Evolutionary conservation across 2,888 invertebrate species (phyloP), one percentile per base, ranked within the genome.

Genomic region (Phrixothrix hirtus): DNA sequence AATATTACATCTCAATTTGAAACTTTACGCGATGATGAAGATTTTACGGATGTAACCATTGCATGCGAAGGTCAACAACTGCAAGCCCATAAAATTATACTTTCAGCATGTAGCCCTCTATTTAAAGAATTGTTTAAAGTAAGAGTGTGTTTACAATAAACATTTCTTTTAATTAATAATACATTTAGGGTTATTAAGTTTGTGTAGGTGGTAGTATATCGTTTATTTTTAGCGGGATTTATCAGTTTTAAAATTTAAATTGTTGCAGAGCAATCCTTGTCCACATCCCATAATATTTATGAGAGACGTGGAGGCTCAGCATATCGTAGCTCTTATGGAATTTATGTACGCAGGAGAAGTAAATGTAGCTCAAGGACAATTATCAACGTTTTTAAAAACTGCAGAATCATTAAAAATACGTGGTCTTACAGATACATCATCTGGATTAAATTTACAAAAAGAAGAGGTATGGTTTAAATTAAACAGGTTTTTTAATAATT

Each of bases 321-420:
- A 89, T 73, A 82, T 90, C 62, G 84, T 86, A 62, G 86, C 89
- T 45, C 80, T 90, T 55, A 81, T 90, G 71, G 88, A 89, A 76
- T 91, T 89, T 72, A 89, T 91, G 89, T 91, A 91, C 75, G 88
- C 87, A 61, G 90, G 90, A 43, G 89, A 89, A 78, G 90, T 90
- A 61, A 89, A 88, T 75, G 87, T 89, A 56, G 87, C 88, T 64
- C 88, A 89, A 78, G 85, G 86, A 56, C 87, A 89, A 69, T 79
- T 89, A 58, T 84, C 86, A 60, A 83, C 86, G 26, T 88, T 89
- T 75, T 78, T 89, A 62, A 83, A 86, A 65, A 89, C 88, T 21
- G 89, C 89, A 35, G 88, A 89, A 74, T 87, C 88, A 57, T 78
- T 89, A 57, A 87, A 88, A 78, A 88, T 89, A 63, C 81, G 88